phyloP scores from a whole-genome alignment of 2,888 invertebrate genomes.

The Tetragonisca angustula region DNA sequence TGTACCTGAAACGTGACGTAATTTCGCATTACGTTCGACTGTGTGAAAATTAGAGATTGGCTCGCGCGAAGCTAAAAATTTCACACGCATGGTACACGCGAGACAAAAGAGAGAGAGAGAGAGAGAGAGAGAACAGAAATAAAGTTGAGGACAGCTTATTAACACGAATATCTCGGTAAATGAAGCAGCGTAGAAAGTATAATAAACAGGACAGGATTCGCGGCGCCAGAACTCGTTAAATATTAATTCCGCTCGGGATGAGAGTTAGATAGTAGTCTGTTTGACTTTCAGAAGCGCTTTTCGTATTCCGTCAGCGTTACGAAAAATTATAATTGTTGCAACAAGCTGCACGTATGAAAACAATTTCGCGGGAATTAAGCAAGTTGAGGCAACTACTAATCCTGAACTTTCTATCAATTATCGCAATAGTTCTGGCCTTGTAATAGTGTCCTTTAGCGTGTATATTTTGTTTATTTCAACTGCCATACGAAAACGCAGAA shows the following conservation, averaged over 20 bases:
- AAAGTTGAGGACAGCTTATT: not conserved
- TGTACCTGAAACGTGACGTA: not conserved
- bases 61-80: not conserved
- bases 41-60: not conserved
- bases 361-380: constrained; percentile 21
- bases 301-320: not conserved
- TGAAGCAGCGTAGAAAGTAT: constrained; percentile 13
- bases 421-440: not conserved
- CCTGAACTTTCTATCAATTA: constrained; percentile 5
- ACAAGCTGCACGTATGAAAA: constrained; percentile 18
- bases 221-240: constrained; percentile 36
- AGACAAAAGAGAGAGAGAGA: not conserved
- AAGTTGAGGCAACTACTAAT: constrained; percentile 11
- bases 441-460: not conserved
- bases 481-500: not conserved
- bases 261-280: constrained; percentile 23
- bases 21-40: not conserved
- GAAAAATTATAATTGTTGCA: constrained; percentile 40
- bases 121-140: not conserved
- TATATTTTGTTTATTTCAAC: not conserved
- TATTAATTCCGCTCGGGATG: constrained; percentile 37
- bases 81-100: not conserved
- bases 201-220: constrained; percentile 27
- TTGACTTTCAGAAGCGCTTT: constrained; percentile 30
- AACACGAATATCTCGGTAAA: constrained; percentile 18